A percentile compares a stretch with the other conserved stretches of the same genome.
Conservation (phyloP, 2,888 invertebrate species). For the Schrankia costaestrigalis region DNA sequence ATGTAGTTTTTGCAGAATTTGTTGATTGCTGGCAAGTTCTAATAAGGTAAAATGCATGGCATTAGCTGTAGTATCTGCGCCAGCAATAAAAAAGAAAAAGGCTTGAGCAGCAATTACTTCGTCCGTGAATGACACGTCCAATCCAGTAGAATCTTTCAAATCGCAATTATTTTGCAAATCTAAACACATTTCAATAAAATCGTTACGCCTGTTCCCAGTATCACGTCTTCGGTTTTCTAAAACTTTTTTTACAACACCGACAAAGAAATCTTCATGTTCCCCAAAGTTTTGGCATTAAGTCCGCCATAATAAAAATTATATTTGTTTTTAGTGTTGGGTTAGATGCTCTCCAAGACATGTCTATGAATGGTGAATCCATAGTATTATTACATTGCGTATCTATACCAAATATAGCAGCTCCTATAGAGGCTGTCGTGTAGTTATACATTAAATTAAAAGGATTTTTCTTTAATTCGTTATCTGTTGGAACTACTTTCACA, state of each 20-base stretch:
- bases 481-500: conserved; percentile 38
- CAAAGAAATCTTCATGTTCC: conserved; percentile 51
- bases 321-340: conserved; percentile 33
- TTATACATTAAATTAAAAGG: conserved; percentile 49
- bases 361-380: conserved; percentile 57
- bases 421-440: conserved; percentile 55
- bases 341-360: conserved; percentile 46
- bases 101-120: conserved; percentile 65
- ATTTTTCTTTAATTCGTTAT: conserved; percentile 23
- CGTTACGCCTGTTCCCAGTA: conserved; percentile 33
- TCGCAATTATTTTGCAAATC: conserved; percentile 51
- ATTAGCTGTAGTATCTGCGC: conserved; percentile 64
- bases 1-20: conserved; percentile 52
- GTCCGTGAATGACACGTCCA: conserved; percentile 46
- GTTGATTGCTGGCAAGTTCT: conserved; percentile 54
- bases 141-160: conserved; percentile 50
- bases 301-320: conserved; percentile 31
- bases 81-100: conserved; percentile 69
- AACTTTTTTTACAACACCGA: conserved; percentile 50
- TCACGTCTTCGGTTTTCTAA: conserved; percentile 39
- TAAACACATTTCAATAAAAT: conserved; percentile 57
- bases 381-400: conserved; percentile 49
- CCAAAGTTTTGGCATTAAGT: conserved; percentile 44
- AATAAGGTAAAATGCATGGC: conserved; percentile 57
- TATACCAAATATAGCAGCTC: conserved; percentile 66